A percentile compares a stretch with the other conserved stretches of the same genome.
Conservation (phyloP, 2,797 vertebrate species). For the Lemur catta region DNA sequence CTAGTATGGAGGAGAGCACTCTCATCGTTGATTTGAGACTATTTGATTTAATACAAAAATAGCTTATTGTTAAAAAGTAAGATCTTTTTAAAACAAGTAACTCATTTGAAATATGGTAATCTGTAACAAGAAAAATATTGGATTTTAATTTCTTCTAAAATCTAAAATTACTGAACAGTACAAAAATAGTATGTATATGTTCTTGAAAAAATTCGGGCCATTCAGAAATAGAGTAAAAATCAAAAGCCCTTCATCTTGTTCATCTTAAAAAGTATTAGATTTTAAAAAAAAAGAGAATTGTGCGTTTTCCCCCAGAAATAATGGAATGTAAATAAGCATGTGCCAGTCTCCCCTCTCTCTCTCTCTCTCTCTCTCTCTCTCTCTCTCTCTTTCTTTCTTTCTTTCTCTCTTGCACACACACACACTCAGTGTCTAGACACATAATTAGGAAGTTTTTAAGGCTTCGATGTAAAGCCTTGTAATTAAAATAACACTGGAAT, state of each 20-base stretch:
- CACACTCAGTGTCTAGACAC: not conserved
- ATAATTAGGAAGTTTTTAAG: not conserved
- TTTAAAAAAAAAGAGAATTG: not conserved
- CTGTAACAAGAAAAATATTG: not conserved
- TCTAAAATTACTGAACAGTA: not conserved
- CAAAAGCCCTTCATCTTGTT: not conserved
- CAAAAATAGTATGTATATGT: not conserved
- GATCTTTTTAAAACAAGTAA: not conserved
- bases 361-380: not conserved
- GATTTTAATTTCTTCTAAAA: conserved; percentile 31
- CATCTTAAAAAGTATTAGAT: not conserved
- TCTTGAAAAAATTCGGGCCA: not conserved
- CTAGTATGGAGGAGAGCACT: not conserved
- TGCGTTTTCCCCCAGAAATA: not conserved
- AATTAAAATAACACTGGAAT: not conserved
- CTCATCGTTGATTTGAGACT: not conserved
- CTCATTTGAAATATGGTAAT: not conserved
- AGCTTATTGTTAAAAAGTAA: not conserved
- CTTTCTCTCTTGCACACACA: no score
- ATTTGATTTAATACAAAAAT: not conserved
- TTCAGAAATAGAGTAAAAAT: not conserved
- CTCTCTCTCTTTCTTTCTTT: not conserved
- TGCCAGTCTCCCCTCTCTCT: not conserved
- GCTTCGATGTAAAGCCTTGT: not conserved
- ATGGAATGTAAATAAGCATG: not conserved